Evolutionary conservation across 1,140 invertebrate species (phyloP).

Genomic region (Anthonomus grandis): DNA sequence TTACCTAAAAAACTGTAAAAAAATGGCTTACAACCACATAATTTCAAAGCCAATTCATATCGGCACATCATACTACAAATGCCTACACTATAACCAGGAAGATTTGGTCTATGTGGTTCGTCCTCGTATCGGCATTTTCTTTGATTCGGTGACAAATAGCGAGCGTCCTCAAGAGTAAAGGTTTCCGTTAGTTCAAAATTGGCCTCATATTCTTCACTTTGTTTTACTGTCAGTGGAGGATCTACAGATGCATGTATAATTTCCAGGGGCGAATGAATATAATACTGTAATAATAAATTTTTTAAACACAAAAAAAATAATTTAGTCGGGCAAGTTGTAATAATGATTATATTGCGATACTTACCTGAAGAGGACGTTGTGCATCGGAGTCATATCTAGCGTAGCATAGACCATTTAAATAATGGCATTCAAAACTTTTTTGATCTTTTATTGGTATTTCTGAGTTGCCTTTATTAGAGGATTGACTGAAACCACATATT

Average conservation of each 20-base stretch:
- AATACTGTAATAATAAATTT: conserved; percentile 50
- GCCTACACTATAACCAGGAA: conserved; percentile 53
- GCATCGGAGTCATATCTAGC: conserved; percentile 50
- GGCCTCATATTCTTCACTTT: conserved; percentile 50
- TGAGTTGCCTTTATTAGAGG: not conserved
- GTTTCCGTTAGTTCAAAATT: conserved; percentile 55
- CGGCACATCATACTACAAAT: conserved; percentile 53
- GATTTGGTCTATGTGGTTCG: conserved; percentile 50
- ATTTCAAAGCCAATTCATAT: conserved; percentile 47
- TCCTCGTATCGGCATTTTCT: conserved; percentile 53
- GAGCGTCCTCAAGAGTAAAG: conserved; percentile 46
- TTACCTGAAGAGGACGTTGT: conserved; percentile 44
- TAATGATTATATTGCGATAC: conserved; percentile 11
- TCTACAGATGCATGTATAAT: conserved; percentile 48
- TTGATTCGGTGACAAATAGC: conserved; percentile 46
- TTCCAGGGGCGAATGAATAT: conserved; percentile 57
- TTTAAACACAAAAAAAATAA: not conserved
- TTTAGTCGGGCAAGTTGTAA: conserved; percentile 1
- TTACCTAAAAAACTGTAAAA: conserved; percentile 50
- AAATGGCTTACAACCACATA: conserved; percentile 55
- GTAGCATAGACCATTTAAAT: conserved; percentile 54
- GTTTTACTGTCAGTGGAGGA: conserved; percentile 40
- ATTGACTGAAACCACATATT: not conserved
- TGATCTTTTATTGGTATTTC: not conserved
- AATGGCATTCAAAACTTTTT: conserved; percentile 51